Evolutionary conservation across 2,797 vertebrate genomes (phyloP), one percentile per base, ranked within the genome.

Genomic region (Propithecus deckenii): DNA sequence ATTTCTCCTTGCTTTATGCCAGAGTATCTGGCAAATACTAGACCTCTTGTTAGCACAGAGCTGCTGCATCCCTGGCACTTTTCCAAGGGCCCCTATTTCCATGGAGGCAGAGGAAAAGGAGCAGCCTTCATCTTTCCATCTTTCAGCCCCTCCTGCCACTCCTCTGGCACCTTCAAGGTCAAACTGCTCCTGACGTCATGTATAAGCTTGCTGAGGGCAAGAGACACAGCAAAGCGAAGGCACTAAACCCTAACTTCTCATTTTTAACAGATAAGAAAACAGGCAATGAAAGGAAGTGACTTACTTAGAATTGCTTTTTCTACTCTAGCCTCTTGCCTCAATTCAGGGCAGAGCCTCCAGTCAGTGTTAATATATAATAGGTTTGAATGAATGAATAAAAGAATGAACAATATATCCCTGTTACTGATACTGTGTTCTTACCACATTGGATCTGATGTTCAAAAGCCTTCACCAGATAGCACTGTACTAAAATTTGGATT

Each of bases 1-100:
- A n/a, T 76, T 96, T 96, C 78, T 90, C 50, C 80, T 86, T 96
- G 86, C 92, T 46, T 89, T 63, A 52, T n/a, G 30, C 38, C 75
- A 93, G 84, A 76, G 59, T 76, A 57, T 65, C 92, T 76, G 88
- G 92, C 43, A 91, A 91, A 92, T 13, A 57, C 38, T 85, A 93
- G 72, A 20, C n/a, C 43, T 79, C 50, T 89, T 23, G 35, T 86
- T 72, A 85, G 23, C 86, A 61, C 2, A 69, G 67, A 69, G 55
- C 30, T 43, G 11, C 63, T 84, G 35, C n/a, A 61, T 72, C 35
- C 2, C 41, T 59, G 22, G 43, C 5, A 2, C 50, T 28, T 65
- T 90, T 38, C n/a, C 18, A 48, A 43, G 48, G 20, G 25, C 2
- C 5, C 25, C 7, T 50, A 18, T 0, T 63, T 57, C 55, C 32